Percentiles rank a stretch among this genome's conserved stretches.
These are phyloP conservation scores for Limnephilus lunatus DNA, from an alignment of 2,888 invertebrate species.

Conservation along the genomic window DNA sequence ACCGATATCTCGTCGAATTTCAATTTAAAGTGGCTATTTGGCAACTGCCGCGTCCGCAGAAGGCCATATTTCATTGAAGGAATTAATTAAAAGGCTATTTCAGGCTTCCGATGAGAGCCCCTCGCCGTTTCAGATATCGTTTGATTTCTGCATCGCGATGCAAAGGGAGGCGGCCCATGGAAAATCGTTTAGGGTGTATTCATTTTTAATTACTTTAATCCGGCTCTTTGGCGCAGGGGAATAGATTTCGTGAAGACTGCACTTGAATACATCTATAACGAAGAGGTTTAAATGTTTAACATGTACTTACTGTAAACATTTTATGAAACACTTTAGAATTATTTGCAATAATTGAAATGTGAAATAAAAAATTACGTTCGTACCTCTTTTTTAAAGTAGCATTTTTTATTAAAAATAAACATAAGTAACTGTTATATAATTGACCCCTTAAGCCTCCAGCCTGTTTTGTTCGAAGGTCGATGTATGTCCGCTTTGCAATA, in stretches of 20 bases:
- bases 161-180: slow-evolving; percentile 4
- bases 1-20: slow-evolving; percentile 49
- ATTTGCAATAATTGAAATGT: not conserved
- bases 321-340: not conserved
- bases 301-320: not conserved
- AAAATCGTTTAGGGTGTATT: slow-evolving; percentile 30
- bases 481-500: too few relatives aligned
- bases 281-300: not conserved
- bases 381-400: too few relatives aligned
- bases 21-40: slow-evolving; percentile 52
- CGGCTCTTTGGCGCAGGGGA: not conserved
- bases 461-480: too few relatives aligned
- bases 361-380: too few relatives aligned
- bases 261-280: not conserved
- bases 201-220: slow-evolving; percentile 41
- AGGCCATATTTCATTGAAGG: slow-evolving; percentile 53
- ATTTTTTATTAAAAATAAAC: not conserved
- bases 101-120: slow-evolving; percentile 37
- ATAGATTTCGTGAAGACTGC: not conserved
- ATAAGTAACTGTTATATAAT: too few relatives aligned
- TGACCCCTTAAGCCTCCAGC: too few relatives aligned
- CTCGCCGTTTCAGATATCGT: slow-evolving; percentile 11
- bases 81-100: slow-evolving; percentile 54
- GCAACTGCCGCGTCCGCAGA: slow-evolving; percentile 45
- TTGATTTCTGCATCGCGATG: slow-evolving; percentile 36